phyloP scores from a whole-genome alignment of 2,888 invertebrate genomes.

The Lasioglossum figueresi region DNA sequence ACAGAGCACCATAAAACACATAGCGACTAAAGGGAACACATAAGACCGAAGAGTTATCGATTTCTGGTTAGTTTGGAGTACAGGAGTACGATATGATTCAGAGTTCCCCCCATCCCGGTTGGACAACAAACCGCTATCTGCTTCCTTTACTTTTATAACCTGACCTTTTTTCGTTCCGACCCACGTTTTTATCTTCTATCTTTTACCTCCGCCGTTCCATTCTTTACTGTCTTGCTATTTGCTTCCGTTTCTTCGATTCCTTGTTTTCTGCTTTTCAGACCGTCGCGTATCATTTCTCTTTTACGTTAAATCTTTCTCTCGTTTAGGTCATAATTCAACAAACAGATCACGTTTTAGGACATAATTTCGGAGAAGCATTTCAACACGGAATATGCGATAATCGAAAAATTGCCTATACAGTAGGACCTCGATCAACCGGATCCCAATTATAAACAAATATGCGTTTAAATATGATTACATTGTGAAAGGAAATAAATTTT shows the following conservation, averaged over 20 bases:
- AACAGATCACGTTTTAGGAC: neutral
- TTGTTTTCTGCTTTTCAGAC: neutral
- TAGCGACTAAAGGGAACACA: slow-evolving; percentile 29
- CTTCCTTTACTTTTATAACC: neutral
- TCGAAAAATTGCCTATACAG: no score
- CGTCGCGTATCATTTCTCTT: neutral
- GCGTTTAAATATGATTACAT: no score
- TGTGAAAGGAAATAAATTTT: no score
- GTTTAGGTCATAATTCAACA: neutral
- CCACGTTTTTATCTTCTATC: neutral
- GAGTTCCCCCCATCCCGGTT: neutral
- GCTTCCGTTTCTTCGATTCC: neutral
- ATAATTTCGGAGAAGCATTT: no score
- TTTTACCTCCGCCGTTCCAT: neutral
- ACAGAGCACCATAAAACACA: slow-evolving; percentile 31
- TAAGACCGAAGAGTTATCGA: slow-evolving; percentile 54
- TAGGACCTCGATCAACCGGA: no score
- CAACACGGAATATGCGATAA: no score
- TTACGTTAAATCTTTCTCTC: neutral
- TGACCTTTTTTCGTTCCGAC: neutral
- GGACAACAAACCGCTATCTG: neutral
- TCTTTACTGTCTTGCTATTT: neutral
- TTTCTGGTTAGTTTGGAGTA: slow-evolving; percentile 56
- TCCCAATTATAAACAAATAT: no score
- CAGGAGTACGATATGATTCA: slow-evolving; percentile 49